phyloP scores from a whole-genome alignment of 1,140 invertebrate species.

The Ceratina calcarata region DNA sequence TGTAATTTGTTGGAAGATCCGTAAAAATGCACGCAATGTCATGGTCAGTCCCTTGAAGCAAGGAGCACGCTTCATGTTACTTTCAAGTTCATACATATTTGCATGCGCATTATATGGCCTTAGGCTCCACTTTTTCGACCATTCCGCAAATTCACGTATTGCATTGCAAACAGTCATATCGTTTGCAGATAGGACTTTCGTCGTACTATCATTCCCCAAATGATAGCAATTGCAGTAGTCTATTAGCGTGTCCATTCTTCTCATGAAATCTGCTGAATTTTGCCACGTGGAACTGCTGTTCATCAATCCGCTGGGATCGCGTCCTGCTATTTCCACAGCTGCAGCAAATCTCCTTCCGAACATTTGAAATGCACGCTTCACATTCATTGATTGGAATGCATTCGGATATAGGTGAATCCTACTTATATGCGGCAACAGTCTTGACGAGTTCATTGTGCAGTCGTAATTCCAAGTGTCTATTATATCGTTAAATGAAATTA shows the following conservation, averaged over 20 bases:
- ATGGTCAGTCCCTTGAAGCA: background rate
- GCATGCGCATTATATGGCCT: background rate
- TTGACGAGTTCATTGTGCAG: background rate
- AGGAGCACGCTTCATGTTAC: background rate
- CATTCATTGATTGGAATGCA: background rate
- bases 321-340: background rate
- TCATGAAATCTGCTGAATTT: background rate
- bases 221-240: background rate
- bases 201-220: background rate
- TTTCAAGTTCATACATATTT: background rate
- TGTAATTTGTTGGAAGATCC: background rate
- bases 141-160: background rate
- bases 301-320: background rate
- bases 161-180: background rate
- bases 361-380: background rate
- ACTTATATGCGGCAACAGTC: background rate
- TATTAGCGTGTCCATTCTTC: background rate
- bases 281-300: background rate
- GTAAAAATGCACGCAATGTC: background rate
- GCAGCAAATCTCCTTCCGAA: background rate
- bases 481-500: background rate
- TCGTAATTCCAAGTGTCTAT: background rate
- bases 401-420: background rate
- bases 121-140: background rate
- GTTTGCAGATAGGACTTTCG: background rate